phyloP scores from a whole-genome alignment of 2,797 vertebrate species.

The Lacerta viridis region DNA sequence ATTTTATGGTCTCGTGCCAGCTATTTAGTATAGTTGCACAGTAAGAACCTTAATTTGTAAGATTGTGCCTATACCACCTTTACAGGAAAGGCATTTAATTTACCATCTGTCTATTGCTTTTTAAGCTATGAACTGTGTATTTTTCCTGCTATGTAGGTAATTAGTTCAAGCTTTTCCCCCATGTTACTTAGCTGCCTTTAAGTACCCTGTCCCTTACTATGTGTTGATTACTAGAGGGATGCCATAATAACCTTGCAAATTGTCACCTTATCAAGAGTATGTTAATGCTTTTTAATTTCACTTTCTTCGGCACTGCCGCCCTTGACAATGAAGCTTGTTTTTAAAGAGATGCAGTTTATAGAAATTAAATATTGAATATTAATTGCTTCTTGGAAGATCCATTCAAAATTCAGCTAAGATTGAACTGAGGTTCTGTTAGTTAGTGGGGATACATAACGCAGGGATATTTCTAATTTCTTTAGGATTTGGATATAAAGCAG shows the following conservation, averaged over 20 bases:
- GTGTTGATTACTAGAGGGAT: not conserved
- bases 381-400: not conserved
- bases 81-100: not conserved
- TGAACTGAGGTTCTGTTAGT: not conserved
- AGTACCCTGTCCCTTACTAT: not conserved
- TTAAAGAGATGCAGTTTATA: not conserved
- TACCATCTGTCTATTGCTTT: not conserved
- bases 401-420: not conserved
- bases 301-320: not conserved
- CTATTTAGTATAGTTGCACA: not conserved
- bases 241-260: not conserved
- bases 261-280: not conserved
- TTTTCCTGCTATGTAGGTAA: not conserved
- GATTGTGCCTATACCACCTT: not conserved
- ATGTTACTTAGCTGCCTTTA: not conserved
- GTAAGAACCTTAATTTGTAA: not conserved
- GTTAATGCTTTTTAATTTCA: not conserved
- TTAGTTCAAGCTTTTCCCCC: not conserved
- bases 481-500: constrained; percentile 67
- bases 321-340: not conserved
- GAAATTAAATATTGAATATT: not conserved
- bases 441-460: not conserved
- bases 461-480: constrained; percentile 30
- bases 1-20: not conserved
- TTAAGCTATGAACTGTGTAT: not conserved